Percentiles rank a stretch among this genome's conserved stretches.
phyloP scores from a whole-genome alignment of 1,140 invertebrate species.

The Subanguina moxae region DNA sequence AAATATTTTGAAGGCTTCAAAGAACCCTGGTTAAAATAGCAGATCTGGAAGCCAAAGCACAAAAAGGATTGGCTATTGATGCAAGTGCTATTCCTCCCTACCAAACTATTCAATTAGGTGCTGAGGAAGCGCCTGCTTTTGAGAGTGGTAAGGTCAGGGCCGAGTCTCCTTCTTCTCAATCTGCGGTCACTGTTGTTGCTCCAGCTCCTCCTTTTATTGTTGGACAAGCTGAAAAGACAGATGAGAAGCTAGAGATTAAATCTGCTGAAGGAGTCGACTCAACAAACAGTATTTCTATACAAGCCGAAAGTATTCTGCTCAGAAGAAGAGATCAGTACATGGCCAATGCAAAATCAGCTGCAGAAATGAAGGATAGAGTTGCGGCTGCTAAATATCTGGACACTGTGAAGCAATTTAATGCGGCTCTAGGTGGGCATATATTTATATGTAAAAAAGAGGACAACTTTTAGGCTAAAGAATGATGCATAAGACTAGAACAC shows the following conservation, averaged over 20 bases:
- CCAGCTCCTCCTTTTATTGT: too few relatives aligned
- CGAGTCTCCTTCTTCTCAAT: too few relatives aligned
- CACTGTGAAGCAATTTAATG: background rate
- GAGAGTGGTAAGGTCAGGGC: too few relatives aligned
- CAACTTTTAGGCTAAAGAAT: too few relatives aligned
- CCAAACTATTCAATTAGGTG: too few relatives aligned
- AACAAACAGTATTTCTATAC: background rate
- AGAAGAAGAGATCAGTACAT: background rate
- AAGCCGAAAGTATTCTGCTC: constrained; percentile 3
- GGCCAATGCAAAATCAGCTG: background rate
- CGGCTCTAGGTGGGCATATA: background rate
- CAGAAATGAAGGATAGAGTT: background rate
- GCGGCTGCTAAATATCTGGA: background rate
- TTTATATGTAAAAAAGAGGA: too few relatives aligned
- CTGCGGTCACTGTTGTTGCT: too few relatives aligned
- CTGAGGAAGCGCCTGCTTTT: too few relatives aligned
- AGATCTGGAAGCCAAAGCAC: background rate
- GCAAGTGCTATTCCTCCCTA: background rate
- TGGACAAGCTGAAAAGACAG: too few relatives aligned
- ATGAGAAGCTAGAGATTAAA: too few relatives aligned
- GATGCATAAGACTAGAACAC: too few relatives aligned
- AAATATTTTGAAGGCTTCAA: background rate
- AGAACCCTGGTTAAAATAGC: background rate
- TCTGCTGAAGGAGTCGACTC: too few relatives aligned
- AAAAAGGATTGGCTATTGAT: background rate